These are phyloP conservation scores for Pionites leucogaster DNA, from an alignment of 2,113 vertebrate genomes.

Conservation along the genomic window DNA sequence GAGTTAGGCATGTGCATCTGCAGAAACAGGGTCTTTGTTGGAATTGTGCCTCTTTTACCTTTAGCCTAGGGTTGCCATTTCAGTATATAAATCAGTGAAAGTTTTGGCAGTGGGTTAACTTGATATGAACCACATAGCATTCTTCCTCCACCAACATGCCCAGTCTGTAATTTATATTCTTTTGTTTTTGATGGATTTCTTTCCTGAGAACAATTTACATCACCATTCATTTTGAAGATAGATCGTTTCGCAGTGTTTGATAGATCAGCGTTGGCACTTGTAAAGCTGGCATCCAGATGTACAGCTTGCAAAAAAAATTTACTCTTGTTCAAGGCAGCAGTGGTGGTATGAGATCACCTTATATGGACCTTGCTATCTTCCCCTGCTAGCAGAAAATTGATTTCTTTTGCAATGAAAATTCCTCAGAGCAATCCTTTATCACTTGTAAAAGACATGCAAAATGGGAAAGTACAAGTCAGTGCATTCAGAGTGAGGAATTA, in stretches of 20 bases:
- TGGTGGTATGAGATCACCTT: constrained; percentile 26
- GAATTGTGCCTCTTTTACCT: constrained; percentile 20
- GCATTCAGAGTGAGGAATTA: constrained; percentile 8
- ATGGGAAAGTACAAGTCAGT: not conserved
- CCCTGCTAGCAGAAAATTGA: constrained; percentile 26
- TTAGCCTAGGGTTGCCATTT: constrained; percentile 5
- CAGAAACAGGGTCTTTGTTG: not conserved
- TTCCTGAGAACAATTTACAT: constrained; percentile 27
- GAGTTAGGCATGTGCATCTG: not conserved
- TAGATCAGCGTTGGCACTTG: not conserved
- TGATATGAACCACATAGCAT: constrained; percentile 43
- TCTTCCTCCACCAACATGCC: not conserved
- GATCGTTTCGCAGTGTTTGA: constrained; percentile 17
- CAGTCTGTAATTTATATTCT: not conserved
- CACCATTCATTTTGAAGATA: constrained; percentile 28
- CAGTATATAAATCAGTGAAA: constrained; percentile 36
- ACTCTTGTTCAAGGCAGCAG: not conserved
- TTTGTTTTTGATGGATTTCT: not conserved
- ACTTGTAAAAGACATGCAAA: constrained; percentile 23
- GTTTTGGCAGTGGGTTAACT: constrained; percentile 54
- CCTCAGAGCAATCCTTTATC: constrained; percentile 46
- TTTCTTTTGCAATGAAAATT: constrained; percentile 55
- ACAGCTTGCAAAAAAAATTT: not conserved
- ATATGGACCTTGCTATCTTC: constrained; percentile 50
- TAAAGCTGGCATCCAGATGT: constrained; percentile 59